Evolutionary conservation across 2,888 invertebrate genomes (phyloP), one percentile per base, ranked within the genome.

Genomic region (Chloroclystis v-ata): DNA sequence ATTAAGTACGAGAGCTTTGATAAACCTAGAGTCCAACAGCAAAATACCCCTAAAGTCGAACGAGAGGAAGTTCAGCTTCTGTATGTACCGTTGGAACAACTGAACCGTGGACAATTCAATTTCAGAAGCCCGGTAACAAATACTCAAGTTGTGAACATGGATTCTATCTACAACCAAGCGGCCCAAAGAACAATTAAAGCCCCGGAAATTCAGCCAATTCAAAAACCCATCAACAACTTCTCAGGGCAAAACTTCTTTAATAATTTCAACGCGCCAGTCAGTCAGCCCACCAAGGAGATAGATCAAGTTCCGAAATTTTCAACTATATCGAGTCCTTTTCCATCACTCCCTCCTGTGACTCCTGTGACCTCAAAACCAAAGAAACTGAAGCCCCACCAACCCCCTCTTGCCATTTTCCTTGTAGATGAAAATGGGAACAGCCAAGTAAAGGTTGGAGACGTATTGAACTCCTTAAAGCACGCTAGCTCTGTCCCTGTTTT

Each of bases 351-450:
- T 1, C 78, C 85, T 24, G 82, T 86, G 0, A 89, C 87, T 10
- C 73, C 75, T 20, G 82, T 86, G 0, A 89, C 87, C n/a, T 72
- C 75, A 0, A 85, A 75, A 57, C 81, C 89, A 0, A 90, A 89
- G 43, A 92, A 91, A 65, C 77, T 91, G 1, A 93, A 92, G 63
- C 93, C 95, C 0, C 95, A 96, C 74, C 95, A 95, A 69, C 95
- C 95, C 1, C 95, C 95, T 0, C 74, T 96, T 35, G 94, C 95
- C 1, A 94, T 96, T 56, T 96, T 94, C 67, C 90, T 95, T 84
- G 89, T 86, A n/a, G 89, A 88, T 62, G 79, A 81, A 2, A 83
- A 79, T 45, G 84, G 78, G 57, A 82, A 84, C 25, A 75, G 80
- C 20, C 82, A 88, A 52, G 86, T 91, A 0, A 91, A 90, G 65